Conservation (phyloP, 2,888 invertebrate species). For the Lottia gigantea region DNA sequence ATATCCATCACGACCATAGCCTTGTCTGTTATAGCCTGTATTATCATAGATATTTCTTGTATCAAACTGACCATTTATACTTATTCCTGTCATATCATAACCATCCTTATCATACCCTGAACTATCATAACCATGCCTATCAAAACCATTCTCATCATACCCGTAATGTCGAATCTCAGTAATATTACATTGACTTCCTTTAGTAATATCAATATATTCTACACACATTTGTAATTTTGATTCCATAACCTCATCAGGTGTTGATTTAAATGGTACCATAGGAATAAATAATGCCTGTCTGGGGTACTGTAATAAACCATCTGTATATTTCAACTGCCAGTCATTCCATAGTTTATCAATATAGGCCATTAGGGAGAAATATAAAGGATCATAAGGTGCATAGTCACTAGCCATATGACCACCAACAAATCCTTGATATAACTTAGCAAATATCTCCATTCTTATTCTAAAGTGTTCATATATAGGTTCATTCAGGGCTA, state of each 20-base stretch:
- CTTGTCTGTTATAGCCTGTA: slow-evolving; percentile 54
- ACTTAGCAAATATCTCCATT: slow-evolving; percentile 49
- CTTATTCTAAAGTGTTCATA: slow-evolving; percentile 55
- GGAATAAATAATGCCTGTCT: slow-evolving; percentile 50
- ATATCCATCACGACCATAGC: slow-evolving; percentile 56
- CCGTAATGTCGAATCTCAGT: slow-evolving; percentile 40
- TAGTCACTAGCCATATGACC: slow-evolving; percentile 62
- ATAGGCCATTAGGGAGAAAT: slow-evolving; percentile 60
- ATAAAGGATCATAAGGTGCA: slow-evolving; percentile 62
- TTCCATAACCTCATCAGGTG: slow-evolving; percentile 62
- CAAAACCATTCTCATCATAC: slow-evolving; percentile 46
- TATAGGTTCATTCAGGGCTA: slow-evolving; percentile 49
- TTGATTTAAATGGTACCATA: slow-evolving; percentile 57
- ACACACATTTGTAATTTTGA: slow-evolving; percentile 60
- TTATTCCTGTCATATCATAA: slow-evolving; percentile 51
- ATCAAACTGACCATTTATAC: slow-evolving; percentile 48
- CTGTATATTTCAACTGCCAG: slow-evolving; percentile 56
- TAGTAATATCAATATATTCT: slow-evolving; percentile 53
- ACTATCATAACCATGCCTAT: slow-evolving; percentile 54
- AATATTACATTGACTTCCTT: slow-evolving; percentile 50
- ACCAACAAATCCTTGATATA: slow-evolving; percentile 61
- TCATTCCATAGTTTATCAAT: slow-evolving; percentile 63
- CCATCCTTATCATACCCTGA: slow-evolving; percentile 56
- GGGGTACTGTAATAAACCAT: slow-evolving; percentile 52
- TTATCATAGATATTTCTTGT: slow-evolving; percentile 47